Percentiles rank a stretch among this genome's conserved stretches.
Conservation (phyloP, 2,797 vertebrate genomes). For the Malacoctenus gilli region DNA sequence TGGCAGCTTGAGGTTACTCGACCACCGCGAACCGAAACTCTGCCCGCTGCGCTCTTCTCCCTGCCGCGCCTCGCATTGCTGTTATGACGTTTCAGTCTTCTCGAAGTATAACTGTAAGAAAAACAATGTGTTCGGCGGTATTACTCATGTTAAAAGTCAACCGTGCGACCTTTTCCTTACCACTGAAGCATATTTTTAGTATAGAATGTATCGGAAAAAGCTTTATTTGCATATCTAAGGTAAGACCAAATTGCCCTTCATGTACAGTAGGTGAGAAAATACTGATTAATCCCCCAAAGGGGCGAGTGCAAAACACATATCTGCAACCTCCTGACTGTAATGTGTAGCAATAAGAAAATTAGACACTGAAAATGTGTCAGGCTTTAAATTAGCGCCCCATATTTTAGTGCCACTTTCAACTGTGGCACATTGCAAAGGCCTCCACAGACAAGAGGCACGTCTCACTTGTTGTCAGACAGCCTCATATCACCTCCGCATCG, state of each 20-base stretch:
- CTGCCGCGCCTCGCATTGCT: conserved; percentile 7
- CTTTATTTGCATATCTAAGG: conserved; percentile 59
- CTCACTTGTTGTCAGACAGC: conserved; percentile 77
- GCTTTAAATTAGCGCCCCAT: conserved; percentile 84
- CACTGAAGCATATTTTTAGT: conserved; percentile 19
- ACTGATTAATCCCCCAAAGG: conserved; percentile 77
- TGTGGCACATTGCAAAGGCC: conserved; percentile 63
- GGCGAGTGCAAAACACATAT: conserved; percentile 69
- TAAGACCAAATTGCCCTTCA: conserved; percentile 59
- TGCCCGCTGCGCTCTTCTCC: conserved; percentile 13
- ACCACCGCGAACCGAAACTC: conserved; percentile 31
- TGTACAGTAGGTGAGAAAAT: conserved; percentile 72
- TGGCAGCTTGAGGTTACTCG: conserved; percentile 42
- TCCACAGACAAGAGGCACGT: conserved; percentile 63
- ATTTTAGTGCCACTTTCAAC: conserved; percentile 78
- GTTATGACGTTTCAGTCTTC: conserved; percentile 23
- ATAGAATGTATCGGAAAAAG: conserved; percentile 9
- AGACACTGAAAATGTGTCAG: conserved; percentile 75
- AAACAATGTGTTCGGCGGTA: not conserved
- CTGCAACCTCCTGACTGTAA: conserved; percentile 79
- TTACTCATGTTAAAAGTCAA: conserved; percentile 23
- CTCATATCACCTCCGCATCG: conserved; percentile 62
- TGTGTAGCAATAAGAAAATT: conserved; percentile 70
- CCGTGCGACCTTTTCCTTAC: conserved; percentile 49
- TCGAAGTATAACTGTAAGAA: not conserved